These are phyloP conservation scores for Parasteatoda tepidariorum DNA, from an alignment of 1,140 invertebrate species.

Conservation along the genomic window DNA sequence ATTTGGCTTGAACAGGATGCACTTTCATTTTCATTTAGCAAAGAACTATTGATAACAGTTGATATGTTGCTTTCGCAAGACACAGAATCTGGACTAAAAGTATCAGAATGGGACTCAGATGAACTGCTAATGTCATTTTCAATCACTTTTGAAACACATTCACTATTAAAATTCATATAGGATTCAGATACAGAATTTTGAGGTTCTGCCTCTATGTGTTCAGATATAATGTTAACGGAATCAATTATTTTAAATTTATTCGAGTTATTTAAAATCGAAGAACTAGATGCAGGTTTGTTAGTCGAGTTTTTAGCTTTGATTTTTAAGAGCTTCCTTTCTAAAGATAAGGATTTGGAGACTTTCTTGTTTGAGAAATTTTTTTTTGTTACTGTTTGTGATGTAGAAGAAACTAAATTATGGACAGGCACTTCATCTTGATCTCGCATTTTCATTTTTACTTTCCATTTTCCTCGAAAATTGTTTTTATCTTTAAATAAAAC, in stretches of 20 bases:
- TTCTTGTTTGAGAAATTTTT: not conserved
- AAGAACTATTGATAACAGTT: not conserved
- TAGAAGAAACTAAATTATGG: too few relatives aligned
- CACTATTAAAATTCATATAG: not conserved
- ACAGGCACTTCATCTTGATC: not conserved
- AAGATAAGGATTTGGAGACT: not conserved
- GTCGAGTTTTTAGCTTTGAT: not conserved
- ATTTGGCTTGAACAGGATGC: not conserved
- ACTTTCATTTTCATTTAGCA: not conserved
- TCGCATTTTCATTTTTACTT: not conserved
- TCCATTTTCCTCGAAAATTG: not conserved
- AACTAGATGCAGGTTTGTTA: not conserved
- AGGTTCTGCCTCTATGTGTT: too few relatives aligned
- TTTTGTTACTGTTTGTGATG: too few relatives aligned
- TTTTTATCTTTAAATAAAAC: not conserved
- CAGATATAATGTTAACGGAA: too few relatives aligned
- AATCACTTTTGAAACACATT: not conserved
- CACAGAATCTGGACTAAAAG: not conserved
- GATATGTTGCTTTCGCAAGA: too few relatives aligned
- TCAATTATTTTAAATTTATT: not conserved
- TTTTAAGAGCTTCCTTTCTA: not conserved
- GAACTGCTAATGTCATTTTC: not conserved
- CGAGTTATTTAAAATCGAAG: not conserved
- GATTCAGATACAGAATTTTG: too few relatives aligned
- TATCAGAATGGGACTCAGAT: not conserved